Percentiles rank a stretch among this genome's conserved stretches.
These are phyloP conservation scores for Coryphaenoides rupestris DNA, from an alignment of 2,113 vertebrate genomes.

Conservation along the genomic window DNA sequence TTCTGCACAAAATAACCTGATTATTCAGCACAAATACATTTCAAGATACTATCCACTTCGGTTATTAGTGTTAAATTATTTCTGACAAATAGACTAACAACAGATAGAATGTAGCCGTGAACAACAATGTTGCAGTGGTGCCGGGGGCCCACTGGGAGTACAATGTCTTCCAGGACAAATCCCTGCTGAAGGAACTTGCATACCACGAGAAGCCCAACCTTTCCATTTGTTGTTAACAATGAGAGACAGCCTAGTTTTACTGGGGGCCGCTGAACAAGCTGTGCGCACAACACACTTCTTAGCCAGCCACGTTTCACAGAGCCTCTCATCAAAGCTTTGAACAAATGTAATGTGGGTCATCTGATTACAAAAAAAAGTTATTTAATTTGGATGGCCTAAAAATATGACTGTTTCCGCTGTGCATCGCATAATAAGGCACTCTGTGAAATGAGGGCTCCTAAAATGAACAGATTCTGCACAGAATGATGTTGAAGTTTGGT, in stretches of 20 bases:
- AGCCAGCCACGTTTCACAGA: slow-evolving; percentile 30
- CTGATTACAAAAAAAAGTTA: slow-evolving; percentile 29
- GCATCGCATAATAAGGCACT: neutral
- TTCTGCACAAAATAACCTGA: too few species aligned
- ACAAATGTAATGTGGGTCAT: slow-evolving; percentile 47
- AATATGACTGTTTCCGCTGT: slow-evolving; percentile 8
- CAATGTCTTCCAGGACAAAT: slow-evolving; percentile 32
- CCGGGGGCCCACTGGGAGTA: slow-evolving; percentile 12
- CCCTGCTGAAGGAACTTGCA: slow-evolving; percentile 35
- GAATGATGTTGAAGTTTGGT: too few species aligned
- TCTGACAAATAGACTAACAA: too few species aligned
- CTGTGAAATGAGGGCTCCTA: neutral
- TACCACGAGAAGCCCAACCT: slow-evolving; percentile 13
- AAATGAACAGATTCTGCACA: slow-evolving; percentile 5
- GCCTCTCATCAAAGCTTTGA: slow-evolving; percentile 28
- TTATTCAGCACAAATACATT: too few species aligned
- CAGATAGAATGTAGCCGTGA: too few species aligned
- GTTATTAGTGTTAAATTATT: too few species aligned
- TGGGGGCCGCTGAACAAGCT: slow-evolving; percentile 43
- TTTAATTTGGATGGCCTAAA: slow-evolving; percentile 11
- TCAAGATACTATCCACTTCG: too few species aligned
- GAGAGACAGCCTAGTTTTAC: slow-evolving; percentile 51
- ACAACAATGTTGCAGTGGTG: slow-evolving; percentile 3
- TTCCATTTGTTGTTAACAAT: slow-evolving; percentile 52
- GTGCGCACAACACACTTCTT: slow-evolving; percentile 35